Conservation (phyloP, 2,797 vertebrate genomes). For the Enteromius paludinosus region DNA sequence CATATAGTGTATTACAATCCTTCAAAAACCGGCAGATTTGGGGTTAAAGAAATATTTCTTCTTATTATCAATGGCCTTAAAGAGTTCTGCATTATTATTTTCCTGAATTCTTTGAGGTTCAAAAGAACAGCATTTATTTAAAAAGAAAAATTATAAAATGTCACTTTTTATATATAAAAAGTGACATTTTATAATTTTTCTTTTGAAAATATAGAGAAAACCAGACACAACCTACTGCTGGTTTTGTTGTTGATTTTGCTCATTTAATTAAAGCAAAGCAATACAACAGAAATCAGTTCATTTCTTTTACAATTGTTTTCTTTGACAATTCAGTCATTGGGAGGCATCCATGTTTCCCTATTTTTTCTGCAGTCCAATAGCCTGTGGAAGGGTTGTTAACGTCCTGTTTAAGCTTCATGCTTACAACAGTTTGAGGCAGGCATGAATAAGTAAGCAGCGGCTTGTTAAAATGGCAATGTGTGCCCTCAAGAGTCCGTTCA, state of each 20-base stretch:
- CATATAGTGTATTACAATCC: not conserved
- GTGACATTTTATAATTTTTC: too few relatives aligned
- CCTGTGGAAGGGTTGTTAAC: not conserved
- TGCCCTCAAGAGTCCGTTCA: conserved; percentile 15
- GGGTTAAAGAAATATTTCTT: not conserved
- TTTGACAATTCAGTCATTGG: conserved; percentile 1
- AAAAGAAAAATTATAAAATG: not conserved
- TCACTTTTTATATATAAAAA: not conserved
- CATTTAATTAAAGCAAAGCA: not conserved
- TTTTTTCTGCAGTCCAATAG: not conserved
- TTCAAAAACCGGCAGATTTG: not conserved
- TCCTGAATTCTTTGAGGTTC: not conserved
- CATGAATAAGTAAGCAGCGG: conserved; percentile 36
- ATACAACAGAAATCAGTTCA: not conserved
- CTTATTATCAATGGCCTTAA: not conserved
- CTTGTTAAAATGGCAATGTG: conserved; percentile 40
- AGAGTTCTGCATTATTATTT: not conserved
- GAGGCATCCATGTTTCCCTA: not conserved
- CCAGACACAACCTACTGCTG: not conserved
- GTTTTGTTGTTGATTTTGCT: not conserved
- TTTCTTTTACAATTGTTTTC: not conserved
- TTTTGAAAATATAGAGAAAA: too few relatives aligned
- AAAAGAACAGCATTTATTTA: not conserved
- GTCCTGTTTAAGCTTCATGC: conserved; percentile 2
- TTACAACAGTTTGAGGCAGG: not conserved